Evolutionary conservation across 2,797 vertebrate genomes (phyloP).

Genomic region (Melanotaenia maccullochi): DNA sequence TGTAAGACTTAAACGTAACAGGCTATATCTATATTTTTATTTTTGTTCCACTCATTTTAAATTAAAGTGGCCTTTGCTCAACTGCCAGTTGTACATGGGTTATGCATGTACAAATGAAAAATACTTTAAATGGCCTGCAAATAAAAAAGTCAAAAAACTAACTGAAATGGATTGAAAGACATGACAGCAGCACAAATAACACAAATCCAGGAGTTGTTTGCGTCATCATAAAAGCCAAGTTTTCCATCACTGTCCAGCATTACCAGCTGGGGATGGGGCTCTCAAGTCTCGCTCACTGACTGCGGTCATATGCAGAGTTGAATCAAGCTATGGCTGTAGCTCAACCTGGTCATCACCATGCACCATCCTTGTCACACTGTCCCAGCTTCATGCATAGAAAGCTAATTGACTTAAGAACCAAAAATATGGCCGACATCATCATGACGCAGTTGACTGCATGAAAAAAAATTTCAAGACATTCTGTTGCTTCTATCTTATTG

Average conservation of each 20-base stretch:
- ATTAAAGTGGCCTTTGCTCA: not conserved
- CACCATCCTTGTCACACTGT: no score
- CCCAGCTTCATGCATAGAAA: no score
- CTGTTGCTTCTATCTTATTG: no score
- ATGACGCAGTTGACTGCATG: no score
- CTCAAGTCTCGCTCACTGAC: not conserved
- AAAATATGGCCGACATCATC: no score
- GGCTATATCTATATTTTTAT: not conserved
- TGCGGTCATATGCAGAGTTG: not conserved
- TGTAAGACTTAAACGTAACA: not conserved
- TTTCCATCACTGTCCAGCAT: not conserved
- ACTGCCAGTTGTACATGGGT: not conserved
- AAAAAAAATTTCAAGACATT: no score
- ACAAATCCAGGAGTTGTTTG: not conserved
- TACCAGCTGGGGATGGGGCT: not conserved
- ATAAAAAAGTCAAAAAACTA: not conserved
- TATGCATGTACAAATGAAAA: not conserved
- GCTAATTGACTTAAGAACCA: no score
- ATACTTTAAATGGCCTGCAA: not conserved
- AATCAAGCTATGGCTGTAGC: not conserved
- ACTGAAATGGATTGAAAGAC: not conserved
- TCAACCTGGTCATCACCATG: no score
- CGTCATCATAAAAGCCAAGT: not conserved
- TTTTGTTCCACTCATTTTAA: not conserved
- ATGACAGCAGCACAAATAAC: not conserved